Conservation (phyloP, 1,140 invertebrate species). For the Bombus polaris region DNA sequence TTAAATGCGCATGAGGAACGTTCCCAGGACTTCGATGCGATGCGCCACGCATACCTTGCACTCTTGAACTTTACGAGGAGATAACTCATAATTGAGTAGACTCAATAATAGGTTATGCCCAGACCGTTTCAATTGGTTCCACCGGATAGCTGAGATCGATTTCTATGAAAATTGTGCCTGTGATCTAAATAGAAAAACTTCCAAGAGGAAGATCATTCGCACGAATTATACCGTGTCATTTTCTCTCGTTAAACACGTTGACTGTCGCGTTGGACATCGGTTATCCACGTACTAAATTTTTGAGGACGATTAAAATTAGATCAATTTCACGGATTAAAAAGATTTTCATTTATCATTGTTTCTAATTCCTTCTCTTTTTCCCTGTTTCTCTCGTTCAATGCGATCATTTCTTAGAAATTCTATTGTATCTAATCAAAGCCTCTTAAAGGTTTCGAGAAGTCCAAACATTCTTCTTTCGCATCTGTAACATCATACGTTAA, state of each 20-base stretch:
- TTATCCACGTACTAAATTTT: no score
- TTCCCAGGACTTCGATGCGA: neutral
- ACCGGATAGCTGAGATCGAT: neutral
- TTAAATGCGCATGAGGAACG: slow-evolving; percentile 32
- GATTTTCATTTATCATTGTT: no score
- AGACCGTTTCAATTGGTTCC: slow-evolving; percentile 20
- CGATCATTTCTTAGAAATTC: no score
- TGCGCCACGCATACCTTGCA: slow-evolving; percentile 34
- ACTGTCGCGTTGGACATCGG: no score
- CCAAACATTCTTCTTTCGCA: neutral
- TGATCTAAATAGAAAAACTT: neutral
- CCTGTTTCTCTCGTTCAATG: no score
- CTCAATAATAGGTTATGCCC: slow-evolving; percentile 31
- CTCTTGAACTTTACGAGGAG: slow-evolving; percentile 40
- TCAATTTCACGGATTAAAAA: no score
- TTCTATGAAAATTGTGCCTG: neutral
- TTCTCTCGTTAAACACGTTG: neutral
- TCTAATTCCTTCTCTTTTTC: no score
- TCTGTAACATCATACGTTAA: neutral
- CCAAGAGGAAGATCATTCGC: neutral
- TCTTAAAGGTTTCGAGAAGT: no score
- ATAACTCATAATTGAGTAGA: slow-evolving; percentile 46
- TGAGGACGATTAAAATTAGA: no score
- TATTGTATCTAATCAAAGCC: no score
- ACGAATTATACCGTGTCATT: neutral